Conservation (phyloP, 2,888 invertebrate genomes). For the Calliscelio sp. region DNA sequence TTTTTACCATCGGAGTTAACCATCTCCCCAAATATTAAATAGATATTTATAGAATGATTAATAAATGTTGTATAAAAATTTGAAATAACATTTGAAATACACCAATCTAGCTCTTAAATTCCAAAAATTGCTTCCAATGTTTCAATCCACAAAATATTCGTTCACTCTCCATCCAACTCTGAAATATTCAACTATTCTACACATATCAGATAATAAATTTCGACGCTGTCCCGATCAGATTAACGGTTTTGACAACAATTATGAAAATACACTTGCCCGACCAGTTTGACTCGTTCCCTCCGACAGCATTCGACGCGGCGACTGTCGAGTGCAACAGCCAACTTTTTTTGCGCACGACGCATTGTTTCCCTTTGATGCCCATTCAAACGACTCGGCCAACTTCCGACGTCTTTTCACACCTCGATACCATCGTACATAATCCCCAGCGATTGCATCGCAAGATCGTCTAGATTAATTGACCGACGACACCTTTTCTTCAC, state of each 20-base stretch:
- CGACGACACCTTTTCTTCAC: conserved; percentile 41
- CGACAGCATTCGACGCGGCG: conserved; percentile 27
- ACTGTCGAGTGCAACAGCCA: conserved; percentile 43
- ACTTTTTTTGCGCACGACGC: conserved; percentile 46
- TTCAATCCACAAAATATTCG: too few species aligned
- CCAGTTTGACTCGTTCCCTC: conserved; percentile 75
- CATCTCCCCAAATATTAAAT: too few species aligned
- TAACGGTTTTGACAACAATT: conserved; percentile 74
- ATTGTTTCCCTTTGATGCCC: conserved; percentile 70
- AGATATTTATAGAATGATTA: too few species aligned
- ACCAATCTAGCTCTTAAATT: too few species aligned
- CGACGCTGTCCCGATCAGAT: conserved; percentile 54
- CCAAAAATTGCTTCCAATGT: too few species aligned
- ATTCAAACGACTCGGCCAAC: conserved; percentile 61
- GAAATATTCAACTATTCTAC: too few species aligned
- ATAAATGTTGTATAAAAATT: too few species aligned
- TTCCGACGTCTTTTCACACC: conserved; percentile 76
- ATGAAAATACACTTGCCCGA: conserved; percentile 71
- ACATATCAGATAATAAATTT: too few species aligned
- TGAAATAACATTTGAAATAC: too few species aligned
- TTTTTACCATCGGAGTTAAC: too few species aligned
- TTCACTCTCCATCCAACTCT: too few species aligned
- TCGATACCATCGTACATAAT: conserved; percentile 58
- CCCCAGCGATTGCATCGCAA: conserved; percentile 46
- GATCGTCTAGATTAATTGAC: conserved; percentile 68